phyloP scores from a whole-genome alignment of 2,113 vertebrate species.

The Morone chrysops region DNA sequence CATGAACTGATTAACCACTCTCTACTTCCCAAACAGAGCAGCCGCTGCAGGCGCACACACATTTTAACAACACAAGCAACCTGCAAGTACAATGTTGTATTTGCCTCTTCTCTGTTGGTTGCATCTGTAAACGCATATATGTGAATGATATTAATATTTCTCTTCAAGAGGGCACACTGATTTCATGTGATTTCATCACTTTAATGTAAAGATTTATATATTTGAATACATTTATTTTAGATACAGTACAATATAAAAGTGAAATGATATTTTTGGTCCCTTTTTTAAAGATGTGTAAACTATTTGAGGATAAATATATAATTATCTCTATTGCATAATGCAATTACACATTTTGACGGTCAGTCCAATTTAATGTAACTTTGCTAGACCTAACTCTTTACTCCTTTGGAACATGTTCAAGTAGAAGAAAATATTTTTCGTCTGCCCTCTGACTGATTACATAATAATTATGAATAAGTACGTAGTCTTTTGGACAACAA shows the following conservation, averaged over 20 bases:
- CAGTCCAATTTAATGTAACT: not conserved
- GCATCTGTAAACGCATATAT: not conserved
- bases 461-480: conserved; percentile 58
- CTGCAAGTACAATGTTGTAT: not conserved
- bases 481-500: conserved; percentile 23
- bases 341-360: not conserved
- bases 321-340: not conserved
- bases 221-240: not conserved
- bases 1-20: not conserved
- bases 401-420: not conserved
- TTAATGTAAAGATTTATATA: not conserved
- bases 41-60: not conserved
- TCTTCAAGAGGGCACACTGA: not conserved
- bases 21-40: conserved; percentile 19
- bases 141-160: not conserved
- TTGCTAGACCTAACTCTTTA: not conserved
- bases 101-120: not conserved
- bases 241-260: not conserved
- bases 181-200: not conserved
- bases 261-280: not conserved
- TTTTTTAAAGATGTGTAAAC: not conserved
- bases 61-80: not conserved
- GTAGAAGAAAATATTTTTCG: not conserved
- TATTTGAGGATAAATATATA: not conserved
- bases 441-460: conserved; percentile 32